Percentiles rank a stretch among this genome's conserved stretches.
phyloP scores from a whole-genome alignment of 2,888 invertebrate species.

The Aleiodes leptofemur region DNA sequence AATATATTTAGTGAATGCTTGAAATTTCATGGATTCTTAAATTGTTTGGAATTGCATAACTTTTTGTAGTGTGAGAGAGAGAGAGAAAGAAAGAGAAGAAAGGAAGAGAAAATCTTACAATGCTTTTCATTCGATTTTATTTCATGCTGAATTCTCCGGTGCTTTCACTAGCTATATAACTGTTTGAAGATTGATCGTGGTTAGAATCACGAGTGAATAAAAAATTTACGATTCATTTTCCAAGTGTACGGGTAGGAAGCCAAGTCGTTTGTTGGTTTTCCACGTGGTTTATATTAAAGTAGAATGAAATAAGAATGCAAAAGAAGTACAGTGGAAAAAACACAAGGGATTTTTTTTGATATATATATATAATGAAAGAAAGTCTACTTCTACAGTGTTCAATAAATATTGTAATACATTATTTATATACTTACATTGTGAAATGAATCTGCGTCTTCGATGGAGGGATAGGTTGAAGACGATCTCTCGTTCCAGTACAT shows the following conservation, averaged over 20 bases:
- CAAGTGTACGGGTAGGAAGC: background rate
- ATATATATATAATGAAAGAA: background rate
- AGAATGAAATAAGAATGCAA: background rate
- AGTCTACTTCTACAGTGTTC: no score
- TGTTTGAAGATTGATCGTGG: background rate
- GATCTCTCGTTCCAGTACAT: conserved; percentile 40
- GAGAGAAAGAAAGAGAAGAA: no score
- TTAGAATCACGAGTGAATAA: background rate
- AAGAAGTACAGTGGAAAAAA: background rate
- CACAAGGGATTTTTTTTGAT: conserved; percentile 4
- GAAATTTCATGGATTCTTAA: conserved; percentile 44
- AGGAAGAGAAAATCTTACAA: background rate
- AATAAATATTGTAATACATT: no score
- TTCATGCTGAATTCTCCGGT: background rate
- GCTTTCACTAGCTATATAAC: background rate
- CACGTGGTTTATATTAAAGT: background rate
- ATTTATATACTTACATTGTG: conserved; percentile 34
- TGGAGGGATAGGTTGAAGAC: conserved; percentile 35
- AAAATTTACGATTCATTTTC: conserved; percentile 12
- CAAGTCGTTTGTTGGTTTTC: no score
- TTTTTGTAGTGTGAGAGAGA: background rate
- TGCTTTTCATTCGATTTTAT: background rate
- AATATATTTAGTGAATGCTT: conserved; percentile 23
- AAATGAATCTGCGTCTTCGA: conserved; percentile 31
- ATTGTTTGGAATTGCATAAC: conserved; percentile 30